Base-by-base conservation (phyloP, 2,113 vertebrate species). In the Gopherus evgoodei region DNA sequence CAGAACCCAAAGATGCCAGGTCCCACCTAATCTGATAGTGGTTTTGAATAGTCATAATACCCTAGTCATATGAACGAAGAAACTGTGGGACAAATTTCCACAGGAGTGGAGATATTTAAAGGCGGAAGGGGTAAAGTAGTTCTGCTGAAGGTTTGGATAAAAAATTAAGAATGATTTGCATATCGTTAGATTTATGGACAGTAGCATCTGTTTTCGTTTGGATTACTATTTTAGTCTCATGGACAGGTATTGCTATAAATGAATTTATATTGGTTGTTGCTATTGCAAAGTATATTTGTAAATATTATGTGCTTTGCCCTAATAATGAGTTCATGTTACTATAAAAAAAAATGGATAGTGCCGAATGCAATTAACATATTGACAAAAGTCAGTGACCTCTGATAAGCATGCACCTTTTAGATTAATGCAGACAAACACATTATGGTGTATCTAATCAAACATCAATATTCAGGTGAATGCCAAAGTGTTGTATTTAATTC, bases 241-340 rank as follows among this genome's bases (percentile, higher is more conserved):
- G 84, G 81, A 76, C 7, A 10, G 1, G 4, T 75, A 85, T 29
- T 79, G 22, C 4, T 93, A 87, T 49, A 92, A 78, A 8, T 35
- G 21, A 94, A 62, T 5, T 24, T 84, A 49, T 57, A 50, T 95
- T 93, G 87, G 52, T 11, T 75, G 80, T 88, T 95, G 35, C 27
- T 88, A 52, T 59, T 5, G 13, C 83, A 95, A 88, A 76, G 35
- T 85, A 38, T 81, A 93, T 92, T 84, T 91, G 47, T 56, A n/a
- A 65, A 84, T 57, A 10, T 86, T 29, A 57, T 81, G 8, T 65
- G 11, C 31, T 81, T 82, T 80, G 31, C 50, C 79, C 35, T 12
- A 62, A 38, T 93, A 86, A 9, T 47, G 76, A 90, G 12, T 50
- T 29, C n/a, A 69, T 12, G 47, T 79, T 86, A 83, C 27, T 87